Base-by-base conservation (phyloP, 2,888 invertebrate species). In the Chironomus riparius region DNA sequence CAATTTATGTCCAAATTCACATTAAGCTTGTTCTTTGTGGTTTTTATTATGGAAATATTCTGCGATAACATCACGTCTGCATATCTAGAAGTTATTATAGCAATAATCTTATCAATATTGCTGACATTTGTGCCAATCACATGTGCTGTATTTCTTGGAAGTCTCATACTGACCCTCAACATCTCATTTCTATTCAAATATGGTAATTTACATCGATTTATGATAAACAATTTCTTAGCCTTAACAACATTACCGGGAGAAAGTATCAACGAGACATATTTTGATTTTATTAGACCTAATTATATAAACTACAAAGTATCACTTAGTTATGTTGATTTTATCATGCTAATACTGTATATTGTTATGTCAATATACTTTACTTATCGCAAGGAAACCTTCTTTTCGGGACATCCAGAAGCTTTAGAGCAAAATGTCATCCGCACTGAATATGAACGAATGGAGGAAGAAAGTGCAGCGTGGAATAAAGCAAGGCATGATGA, bases 131-230 rank as follows among this genome's bases (percentile, higher is more conserved):
- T 76, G 0, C 13, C 22, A 10, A 38, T 76, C 10, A 68, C 76
- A 13, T 76, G 50, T 50, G 24, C 76, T 12, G 76, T 69, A 3
- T 18, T 76, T 15, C 22, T 69, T 61, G 76, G 76, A 18, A 24
- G 69, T 13, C 28, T 76, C 21, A 3, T 69, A 6, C 3, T 76
- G 5, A 69, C 56, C 12, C 15, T 69, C 7, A 56, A 62, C 2
- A 18, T 69, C 2, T 69, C 69, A 7, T 38, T 24, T 28, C 24
- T 76, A 6, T 4, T 56, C 0, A 69, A 61, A 69, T 10, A 47
- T 21, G 69, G 76, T n/a, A 76, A 76, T 22, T 12, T 76, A 21
- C 76, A 76, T 68, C 48, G 76, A 50, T 56, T 69, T 24, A 47
- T 76, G 13, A 47, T 69, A 1, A 69, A 69, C 12, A 68, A 76